Conservation (phyloP, 2,113 vertebrate genomes). For the Nerophis ophidion region DNA sequence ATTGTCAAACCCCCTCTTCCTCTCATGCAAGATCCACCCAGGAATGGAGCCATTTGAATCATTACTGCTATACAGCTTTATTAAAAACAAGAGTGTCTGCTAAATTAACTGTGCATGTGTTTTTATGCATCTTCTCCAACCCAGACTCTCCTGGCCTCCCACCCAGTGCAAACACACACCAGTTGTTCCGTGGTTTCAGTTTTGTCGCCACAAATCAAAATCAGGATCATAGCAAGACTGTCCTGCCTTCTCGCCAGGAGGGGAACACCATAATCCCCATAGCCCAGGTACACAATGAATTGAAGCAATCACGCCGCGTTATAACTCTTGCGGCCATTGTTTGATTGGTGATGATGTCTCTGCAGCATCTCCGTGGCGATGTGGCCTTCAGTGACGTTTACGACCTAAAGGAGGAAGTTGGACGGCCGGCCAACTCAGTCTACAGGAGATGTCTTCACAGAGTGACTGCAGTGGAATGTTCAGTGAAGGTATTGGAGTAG, state of each 20-base stretch:
- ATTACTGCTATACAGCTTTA: neutral
- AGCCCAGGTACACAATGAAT: constrained; percentile 76
- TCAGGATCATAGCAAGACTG: constrained; percentile 70
- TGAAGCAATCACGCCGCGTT: neutral
- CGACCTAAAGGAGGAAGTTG: constrained; percentile 88
- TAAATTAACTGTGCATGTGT: neutral
- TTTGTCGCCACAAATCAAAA: constrained; percentile 85
- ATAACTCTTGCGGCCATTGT: neutral
- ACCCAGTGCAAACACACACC: constrained; percentile 89
- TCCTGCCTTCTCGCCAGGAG: constrained; percentile 44
- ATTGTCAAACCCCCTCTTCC: too few species aligned
- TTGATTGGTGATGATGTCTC: neutral
- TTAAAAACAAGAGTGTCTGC: neutral
- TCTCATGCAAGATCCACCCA: too few species aligned
- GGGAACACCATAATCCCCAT: constrained; percentile 78
- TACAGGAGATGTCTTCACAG: constrained; percentile 87
- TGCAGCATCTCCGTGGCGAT: constrained; percentile 85
- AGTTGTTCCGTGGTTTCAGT: constrained; percentile 94
- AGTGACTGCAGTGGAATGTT: constrained; percentile 86
- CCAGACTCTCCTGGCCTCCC: constrained; percentile 92
- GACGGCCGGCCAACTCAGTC: constrained; percentile 79
- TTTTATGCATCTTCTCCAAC: constrained; percentile 23
- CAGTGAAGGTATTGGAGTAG: constrained; percentile 80
- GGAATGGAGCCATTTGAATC: too few species aligned
- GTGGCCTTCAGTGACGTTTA: constrained; percentile 88